Percentiles rank a stretch among this genome's conserved stretches.
Evolutionary conservation across 2,113 vertebrate genomes (phyloP).

Genomic region (Psephotus haematonotus): DNA sequence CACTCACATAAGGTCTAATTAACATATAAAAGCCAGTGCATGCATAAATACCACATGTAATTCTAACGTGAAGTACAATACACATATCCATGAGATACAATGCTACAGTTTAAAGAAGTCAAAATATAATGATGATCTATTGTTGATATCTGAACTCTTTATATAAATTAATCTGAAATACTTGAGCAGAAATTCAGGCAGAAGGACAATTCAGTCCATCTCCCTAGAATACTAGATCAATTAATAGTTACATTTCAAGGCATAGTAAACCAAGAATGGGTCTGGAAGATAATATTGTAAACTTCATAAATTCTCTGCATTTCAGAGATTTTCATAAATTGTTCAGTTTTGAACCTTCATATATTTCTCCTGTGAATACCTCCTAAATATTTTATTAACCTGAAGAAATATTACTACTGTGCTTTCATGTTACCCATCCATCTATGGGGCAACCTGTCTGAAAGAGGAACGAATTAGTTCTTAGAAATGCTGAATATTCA

Average conservation of each 20-base stretch:
- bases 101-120: background rate
- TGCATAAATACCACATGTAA: background rate
- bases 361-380: background rate
- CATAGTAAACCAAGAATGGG: background rate
- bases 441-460: background rate
- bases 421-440: background rate
- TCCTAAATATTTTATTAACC: background rate
- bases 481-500: background rate
- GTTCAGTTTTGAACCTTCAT: background rate
- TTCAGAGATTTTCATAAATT: background rate
- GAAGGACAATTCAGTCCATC: background rate
- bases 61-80: background rate
- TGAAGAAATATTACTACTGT: background rate
- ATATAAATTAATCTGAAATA: background rate
- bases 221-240: background rate
- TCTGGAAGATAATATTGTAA: background rate
- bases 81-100: background rate
- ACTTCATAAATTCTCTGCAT: background rate
- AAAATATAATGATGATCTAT: background rate
- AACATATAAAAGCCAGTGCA: rapidly evolving
- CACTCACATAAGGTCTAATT: background rate
- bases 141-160: background rate
- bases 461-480: background rate
- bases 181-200: background rate
- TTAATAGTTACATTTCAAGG: background rate